Evolutionary conservation across 2,888 invertebrate species (phyloP).

Genomic region (Aleiodes leptofemur): DNA sequence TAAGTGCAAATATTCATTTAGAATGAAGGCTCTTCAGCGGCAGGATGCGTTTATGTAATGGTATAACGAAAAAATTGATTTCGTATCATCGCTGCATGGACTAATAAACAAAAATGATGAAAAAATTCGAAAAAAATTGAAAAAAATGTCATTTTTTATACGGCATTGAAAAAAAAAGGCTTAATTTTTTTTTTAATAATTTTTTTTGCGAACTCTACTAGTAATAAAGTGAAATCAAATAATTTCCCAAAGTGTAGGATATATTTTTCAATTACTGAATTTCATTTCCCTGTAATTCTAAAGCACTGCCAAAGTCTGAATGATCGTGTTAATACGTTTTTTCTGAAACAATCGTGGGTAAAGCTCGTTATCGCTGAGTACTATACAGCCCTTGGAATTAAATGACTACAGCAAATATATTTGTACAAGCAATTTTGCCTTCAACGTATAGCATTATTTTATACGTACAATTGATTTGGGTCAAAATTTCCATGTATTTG

Average conservation of each 20-base stretch:
- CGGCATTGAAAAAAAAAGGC: too few species aligned
- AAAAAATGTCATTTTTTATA: too few species aligned
- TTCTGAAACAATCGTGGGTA: constrained; percentile 53
- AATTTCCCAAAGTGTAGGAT: background rate
- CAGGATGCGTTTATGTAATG: too few species aligned
- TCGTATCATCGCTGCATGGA: too few species aligned
- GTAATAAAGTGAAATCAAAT: background rate
- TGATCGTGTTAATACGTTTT: constrained; percentile 55
- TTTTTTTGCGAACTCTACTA: too few species aligned
- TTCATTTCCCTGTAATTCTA: constrained; percentile 29
- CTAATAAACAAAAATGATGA: too few species aligned
- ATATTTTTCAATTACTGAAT: background rate
- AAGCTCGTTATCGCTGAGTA: constrained; percentile 53
- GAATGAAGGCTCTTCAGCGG: too few species aligned
- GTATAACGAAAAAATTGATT: too few species aligned
- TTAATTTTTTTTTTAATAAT: too few species aligned
- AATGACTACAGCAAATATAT: constrained; percentile 42
- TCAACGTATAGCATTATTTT: background rate
- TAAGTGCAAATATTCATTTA: too few species aligned
- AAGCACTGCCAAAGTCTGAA: constrained; percentile 47
- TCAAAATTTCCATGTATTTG: constrained; percentile 15
- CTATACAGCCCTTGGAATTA: constrained; percentile 49
- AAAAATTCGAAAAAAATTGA: too few species aligned
- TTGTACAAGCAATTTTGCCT: background rate
- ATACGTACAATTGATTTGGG: constrained; percentile 18